Conservation (phyloP, 2,113 vertebrate species). For the Callospermophilus lateralis region DNA sequence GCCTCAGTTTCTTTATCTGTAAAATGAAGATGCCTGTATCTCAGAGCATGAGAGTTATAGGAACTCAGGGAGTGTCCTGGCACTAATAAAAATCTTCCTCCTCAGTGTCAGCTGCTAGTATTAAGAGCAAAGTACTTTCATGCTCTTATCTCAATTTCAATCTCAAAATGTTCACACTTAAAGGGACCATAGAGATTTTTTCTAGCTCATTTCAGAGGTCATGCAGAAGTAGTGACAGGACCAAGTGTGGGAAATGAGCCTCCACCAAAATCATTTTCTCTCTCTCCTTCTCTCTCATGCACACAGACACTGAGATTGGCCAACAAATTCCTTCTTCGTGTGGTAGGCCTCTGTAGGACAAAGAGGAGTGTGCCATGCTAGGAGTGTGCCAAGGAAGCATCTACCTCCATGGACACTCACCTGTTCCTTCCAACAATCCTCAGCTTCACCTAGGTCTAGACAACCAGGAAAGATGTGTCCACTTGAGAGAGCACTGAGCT, state of each 20-base stretch:
- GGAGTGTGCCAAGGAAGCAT: background rate
- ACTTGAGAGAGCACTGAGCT: background rate
- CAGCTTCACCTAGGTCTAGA: background rate
- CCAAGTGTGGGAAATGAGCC: background rate
- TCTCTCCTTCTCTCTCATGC: background rate
- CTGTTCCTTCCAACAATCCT: background rate
- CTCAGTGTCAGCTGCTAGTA: background rate
- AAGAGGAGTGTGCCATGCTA: background rate
- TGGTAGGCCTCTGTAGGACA: background rate
- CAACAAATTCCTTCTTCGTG: conserved; percentile 15
- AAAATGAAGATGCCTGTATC: background rate
- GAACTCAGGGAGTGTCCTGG: background rate
- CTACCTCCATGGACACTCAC: background rate
- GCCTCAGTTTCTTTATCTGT: conserved; percentile 32
- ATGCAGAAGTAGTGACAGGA: background rate
- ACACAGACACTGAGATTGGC: background rate
- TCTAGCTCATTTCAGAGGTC: background rate
- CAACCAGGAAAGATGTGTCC: background rate
- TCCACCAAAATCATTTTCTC: conserved; percentile 20
- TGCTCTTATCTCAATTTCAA: background rate
- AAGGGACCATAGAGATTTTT: conserved; percentile 9
- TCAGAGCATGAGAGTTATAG: background rate
- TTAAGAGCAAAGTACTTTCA: background rate
- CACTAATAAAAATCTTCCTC: background rate
- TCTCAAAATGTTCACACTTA: background rate